phyloP scores from a whole-genome alignment of 2,113 vertebrate genomes.

The Barbus barbus region DNA sequence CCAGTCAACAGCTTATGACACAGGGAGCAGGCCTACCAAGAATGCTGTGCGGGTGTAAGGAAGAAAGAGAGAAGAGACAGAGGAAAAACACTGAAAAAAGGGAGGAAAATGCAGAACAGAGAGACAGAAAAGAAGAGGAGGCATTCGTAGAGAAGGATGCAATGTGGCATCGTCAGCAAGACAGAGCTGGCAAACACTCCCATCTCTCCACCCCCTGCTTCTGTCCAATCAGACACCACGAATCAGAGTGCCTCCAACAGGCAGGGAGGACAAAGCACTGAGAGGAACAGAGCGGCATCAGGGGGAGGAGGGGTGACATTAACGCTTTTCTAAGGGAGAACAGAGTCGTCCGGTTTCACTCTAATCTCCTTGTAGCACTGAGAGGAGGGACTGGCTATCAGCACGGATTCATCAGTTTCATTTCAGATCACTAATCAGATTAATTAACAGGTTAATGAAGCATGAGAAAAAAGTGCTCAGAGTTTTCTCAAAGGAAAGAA shows the following conservation, averaged over 20 bases:
- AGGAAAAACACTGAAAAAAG: constrained; percentile 52
- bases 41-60: constrained; percentile 65
- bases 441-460: constrained; percentile 37
- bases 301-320: constrained; percentile 40
- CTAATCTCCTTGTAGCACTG: constrained; percentile 31
- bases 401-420: constrained; percentile 10
- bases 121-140: constrained; percentile 57
- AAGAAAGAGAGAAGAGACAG: constrained; percentile 59
- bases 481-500: constrained; percentile 39
- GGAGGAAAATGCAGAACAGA: constrained; percentile 47
- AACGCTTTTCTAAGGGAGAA: constrained; percentile 44
- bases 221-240: constrained; percentile 12
- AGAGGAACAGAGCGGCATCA: constrained; percentile 34
- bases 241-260: constrained; percentile 26
- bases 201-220: constrained; percentile 47
- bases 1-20: neutral
- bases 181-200: constrained; percentile 70
- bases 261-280: constrained; percentile 26
- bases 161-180: constrained; percentile 72
- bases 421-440: constrained; percentile 17
- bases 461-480: constrained; percentile 57
- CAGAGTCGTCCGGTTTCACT: constrained; percentile 35
- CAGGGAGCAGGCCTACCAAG: constrained; percentile 56
- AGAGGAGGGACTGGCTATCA: constrained; percentile 36
- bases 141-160: constrained; percentile 74